phyloP scores from a whole-genome alignment of 2,797 vertebrate genomes.

The Pangasius larnaudii region DNA sequence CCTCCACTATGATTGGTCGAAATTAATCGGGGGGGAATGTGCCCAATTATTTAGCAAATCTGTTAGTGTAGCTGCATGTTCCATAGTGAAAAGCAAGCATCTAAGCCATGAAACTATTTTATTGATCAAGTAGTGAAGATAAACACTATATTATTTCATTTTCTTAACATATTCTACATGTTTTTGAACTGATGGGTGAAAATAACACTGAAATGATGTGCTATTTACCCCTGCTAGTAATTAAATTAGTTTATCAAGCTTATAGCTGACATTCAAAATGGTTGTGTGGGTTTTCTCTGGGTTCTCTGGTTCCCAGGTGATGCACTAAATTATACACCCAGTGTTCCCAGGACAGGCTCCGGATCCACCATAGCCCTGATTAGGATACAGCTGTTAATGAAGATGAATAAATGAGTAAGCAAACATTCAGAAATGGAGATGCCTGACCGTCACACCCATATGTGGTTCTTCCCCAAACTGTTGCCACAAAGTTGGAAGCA shows the following conservation, averaged over 20 bases:
- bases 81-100: neutral
- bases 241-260: neutral
- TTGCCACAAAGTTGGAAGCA: no score
- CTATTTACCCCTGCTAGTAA: neutral
- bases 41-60: neutral
- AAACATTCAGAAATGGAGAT: neutral
- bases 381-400: neutral
- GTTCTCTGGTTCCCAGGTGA: neutral
- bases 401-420: neutral
- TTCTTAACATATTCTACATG: no score
- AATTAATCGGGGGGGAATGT: neutral
- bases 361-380: neutral
- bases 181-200: neutral
- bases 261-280: neutral
- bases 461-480: no score
- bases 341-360: neutral
- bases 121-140: neutral
- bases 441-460: no score
- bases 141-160: neutral
- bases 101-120: neutral
- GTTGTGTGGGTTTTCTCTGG: neutral
- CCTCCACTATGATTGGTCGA: neutral
- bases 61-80: neutral
- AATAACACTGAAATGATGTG: neutral
- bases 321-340: neutral